A percentile compares a stretch with the other conserved stretches of the same genome.
Conservation (phyloP, 2,888 invertebrate genomes). For the Hypomecis punctinalis region DNA sequence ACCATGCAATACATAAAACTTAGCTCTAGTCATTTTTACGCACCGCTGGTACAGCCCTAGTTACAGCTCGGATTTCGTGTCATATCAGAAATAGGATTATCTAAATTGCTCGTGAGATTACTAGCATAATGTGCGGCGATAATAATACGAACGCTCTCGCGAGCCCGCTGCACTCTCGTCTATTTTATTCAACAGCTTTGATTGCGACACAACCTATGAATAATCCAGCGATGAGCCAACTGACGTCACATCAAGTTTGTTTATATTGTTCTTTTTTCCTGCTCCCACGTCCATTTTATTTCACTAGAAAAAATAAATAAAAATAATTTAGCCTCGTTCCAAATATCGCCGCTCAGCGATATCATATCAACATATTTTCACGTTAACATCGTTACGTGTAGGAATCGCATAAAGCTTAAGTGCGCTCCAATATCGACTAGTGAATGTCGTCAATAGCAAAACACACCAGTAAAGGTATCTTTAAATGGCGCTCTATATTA, state of each 20-base stretch:
- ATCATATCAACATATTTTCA: conserved; percentile 11
- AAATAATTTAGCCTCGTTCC: conserved; percentile 13
- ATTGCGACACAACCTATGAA: conserved; percentile 21
- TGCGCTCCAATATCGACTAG: neutral
- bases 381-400: conserved; percentile 19
- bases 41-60: too few species aligned
- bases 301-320: conserved; percentile 22
- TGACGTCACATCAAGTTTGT: conserved; percentile 9
- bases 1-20: too few species aligned
- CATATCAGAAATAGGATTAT: too few species aligned
- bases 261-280: conserved; percentile 11
- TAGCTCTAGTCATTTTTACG: too few species aligned
- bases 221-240: conserved; percentile 17
- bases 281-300: conserved; percentile 16
- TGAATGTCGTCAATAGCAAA: conserved; percentile 5
- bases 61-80: too few species aligned
- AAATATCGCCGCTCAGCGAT: conserved; percentile 9
- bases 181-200: conserved; percentile 21
- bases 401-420: conserved; percentile 11
- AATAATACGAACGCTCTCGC: conserved; percentile 4
- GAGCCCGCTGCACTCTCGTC: conserved; percentile 18
- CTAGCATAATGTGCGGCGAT: neutral
- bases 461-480: conserved; percentile 4
- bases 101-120: neutral
- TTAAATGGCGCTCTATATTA: conserved; percentile 6